These are phyloP conservation scores for Quadriops clusia DNA, from an alignment of 2,888 invertebrate species.

Conservation along the genomic window DNA sequence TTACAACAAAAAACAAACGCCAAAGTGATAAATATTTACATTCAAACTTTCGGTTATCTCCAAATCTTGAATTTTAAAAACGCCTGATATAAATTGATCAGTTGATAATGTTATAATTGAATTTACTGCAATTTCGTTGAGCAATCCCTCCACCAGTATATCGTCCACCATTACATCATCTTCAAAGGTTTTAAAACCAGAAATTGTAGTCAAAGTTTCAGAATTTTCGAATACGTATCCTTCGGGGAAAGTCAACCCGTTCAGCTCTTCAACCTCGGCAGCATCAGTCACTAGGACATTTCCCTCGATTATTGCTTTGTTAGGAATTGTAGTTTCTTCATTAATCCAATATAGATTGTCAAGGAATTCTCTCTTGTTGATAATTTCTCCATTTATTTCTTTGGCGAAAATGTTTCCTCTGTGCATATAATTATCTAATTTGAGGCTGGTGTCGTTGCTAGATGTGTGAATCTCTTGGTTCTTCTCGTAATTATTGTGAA, in stretches of 20 bases:
- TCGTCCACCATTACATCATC: slow-evolving; percentile 30
- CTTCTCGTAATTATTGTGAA: slow-evolving; percentile 15
- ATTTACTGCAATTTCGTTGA: slow-evolving; percentile 38
- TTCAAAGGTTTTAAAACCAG: slow-evolving; percentile 39
- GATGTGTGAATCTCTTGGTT: too few relatives aligned
- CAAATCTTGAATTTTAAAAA: slow-evolving; percentile 41
- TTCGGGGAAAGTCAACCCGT: slow-evolving; percentile 40
- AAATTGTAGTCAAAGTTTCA: slow-evolving; percentile 29
- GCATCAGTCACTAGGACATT: slow-evolving; percentile 31
- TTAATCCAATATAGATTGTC: slow-evolving; percentile 38
- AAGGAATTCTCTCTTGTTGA: slow-evolving; percentile 36
- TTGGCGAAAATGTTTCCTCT: slow-evolving; percentile 28
- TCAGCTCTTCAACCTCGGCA: slow-evolving; percentile 33
- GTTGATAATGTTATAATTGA: slow-evolving; percentile 39
- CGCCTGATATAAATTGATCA: slow-evolving; percentile 35
- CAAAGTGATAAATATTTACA: slow-evolving; percentile 26
- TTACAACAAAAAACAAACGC: slow-evolving; percentile 7
- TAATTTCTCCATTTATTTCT: slow-evolving; percentile 38
- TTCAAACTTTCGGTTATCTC: slow-evolving; percentile 39
- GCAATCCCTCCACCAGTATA: slow-evolving; percentile 31
- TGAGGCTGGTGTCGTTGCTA: slow-evolving; percentile 1
- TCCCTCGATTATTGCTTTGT: slow-evolving; percentile 36
- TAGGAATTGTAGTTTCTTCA: slow-evolving; percentile 29
- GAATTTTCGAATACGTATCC: slow-evolving; percentile 38
- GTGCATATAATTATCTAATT: slow-evolving; percentile 17